These are phyloP conservation scores for Ctenoplectra terminalis DNA, from an alignment of 1,140 invertebrate genomes.

Conservation along the genomic window DNA sequence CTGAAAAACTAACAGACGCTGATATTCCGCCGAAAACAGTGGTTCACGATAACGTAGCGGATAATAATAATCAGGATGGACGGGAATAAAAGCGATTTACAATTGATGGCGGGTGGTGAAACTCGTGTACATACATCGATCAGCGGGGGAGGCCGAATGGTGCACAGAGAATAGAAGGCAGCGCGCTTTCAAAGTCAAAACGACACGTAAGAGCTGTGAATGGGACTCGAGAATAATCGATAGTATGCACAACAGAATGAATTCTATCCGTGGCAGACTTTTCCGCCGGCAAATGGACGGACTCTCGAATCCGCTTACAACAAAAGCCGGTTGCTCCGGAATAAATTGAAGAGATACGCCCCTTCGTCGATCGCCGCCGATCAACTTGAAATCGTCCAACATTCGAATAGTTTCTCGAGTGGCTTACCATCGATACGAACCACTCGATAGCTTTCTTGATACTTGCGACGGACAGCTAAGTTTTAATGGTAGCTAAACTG, in stretches of 20 bases:
- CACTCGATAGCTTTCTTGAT: constrained; percentile 2
- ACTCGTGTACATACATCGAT: neutral
- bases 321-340: constrained; percentile 63
- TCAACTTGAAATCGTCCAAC: constrained; percentile 51
- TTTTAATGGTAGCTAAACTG: neutral
- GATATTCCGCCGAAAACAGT: neutral
- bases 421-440: neutral
- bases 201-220: constrained; percentile 61
- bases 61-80: neutral
- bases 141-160: neutral
- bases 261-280: constrained; percentile 48
- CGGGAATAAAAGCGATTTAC: constrained; percentile 31
- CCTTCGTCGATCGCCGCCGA: constrained; percentile 43
- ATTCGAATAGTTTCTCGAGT: constrained; percentile 30
- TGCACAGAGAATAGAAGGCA: constrained; percentile 12
- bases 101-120: neutral
- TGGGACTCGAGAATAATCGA: constrained; percentile 67
- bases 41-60: neutral
- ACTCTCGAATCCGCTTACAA: constrained; percentile 62
- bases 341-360: constrained; percentile 64
- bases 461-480: neutral
- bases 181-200: constrained; percentile 54
- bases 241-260: constrained; percentile 63
- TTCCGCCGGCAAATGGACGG: constrained; percentile 55
- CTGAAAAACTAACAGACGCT: too few relatives aligned